Base-by-base conservation (phyloP, 2,888 invertebrate genomes). In the Loripinus fragilis region DNA sequence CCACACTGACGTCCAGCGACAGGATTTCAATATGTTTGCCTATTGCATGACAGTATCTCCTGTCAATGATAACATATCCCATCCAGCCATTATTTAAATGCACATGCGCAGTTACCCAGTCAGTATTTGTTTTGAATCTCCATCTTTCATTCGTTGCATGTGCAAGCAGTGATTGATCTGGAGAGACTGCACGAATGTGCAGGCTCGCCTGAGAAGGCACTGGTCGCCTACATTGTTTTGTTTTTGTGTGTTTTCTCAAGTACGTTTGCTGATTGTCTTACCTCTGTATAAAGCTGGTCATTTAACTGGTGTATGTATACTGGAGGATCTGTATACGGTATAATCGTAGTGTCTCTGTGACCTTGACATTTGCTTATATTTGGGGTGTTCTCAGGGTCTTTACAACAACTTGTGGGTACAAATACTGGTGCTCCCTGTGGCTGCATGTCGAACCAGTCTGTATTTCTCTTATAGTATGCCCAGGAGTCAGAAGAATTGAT, bases 381-480 rank as follows among this genome's bases (percentile, higher is more conserved):
- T 10, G 78, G 80, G 20, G 82, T 83, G 30, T 85, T 86, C 52
- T 77, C 68, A 0, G 85, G 73, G 68, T 88, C 87, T 33, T 64
- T 76, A 77, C 91, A 91, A 69, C 91, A 91, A 68, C 91, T 91
- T 8, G 83, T 76, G 1, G 91, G 91, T 0, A 91, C 88, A 68
- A 86, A 89, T 41, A 81, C 78, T 25, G 76, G 64, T 33, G 76
- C 48, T 74, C 8, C 25, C 75, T 69, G 74, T 64, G 77, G 69
- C 66, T 28, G 45, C 38, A 52, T 38, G 72, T 52, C 35, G 67
- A 81, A 90, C 91, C 91, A 91, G 33, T 79, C 73, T 0, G 89
- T 86, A 42, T 86, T 55, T 33, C 70, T 60, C 66, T 88, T 88
- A 80, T 91, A 91, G 73, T 83, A 88, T 15, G 88, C 88, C 91